A percentile compares a stretch with the other conserved stretches of the same genome.
Conservation (phyloP, 2,888 invertebrate species). For the Chironomus tentans region DNA sequence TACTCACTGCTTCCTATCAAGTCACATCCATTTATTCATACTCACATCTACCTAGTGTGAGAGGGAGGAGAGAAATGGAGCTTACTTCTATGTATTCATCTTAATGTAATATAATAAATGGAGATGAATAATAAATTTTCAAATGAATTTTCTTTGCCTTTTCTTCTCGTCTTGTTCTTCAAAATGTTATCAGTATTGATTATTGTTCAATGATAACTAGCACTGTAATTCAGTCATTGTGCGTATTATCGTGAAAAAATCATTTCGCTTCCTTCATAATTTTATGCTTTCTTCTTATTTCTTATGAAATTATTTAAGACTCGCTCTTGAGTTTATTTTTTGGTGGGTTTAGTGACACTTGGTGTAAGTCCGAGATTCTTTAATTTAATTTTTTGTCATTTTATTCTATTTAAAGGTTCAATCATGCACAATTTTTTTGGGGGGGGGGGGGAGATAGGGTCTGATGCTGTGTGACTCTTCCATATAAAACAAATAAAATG, state of each 20-base stretch:
- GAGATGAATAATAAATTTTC: conserved; percentile 24
- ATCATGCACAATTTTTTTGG: too few species aligned
- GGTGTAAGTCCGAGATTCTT: too few species aligned
- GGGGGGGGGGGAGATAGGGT: too few species aligned
- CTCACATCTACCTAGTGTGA: background rate
- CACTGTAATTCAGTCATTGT: background rate
- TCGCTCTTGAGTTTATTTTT: too few species aligned
- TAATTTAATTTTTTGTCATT: too few species aligned
- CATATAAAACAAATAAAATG: too few species aligned
- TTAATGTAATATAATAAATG: conserved; percentile 10
- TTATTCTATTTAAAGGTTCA: too few species aligned
- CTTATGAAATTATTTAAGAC: background rate
- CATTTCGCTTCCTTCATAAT: too few species aligned
- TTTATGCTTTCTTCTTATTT: too few species aligned
- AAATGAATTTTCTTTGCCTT: conserved; percentile 7
- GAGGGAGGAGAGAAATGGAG: background rate
- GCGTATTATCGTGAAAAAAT: too few species aligned
- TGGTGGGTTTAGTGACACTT: too few species aligned
- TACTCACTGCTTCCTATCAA: background rate
- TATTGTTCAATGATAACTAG: background rate
- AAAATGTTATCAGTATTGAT: background rate
- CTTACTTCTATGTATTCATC: background rate
- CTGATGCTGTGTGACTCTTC: too few species aligned
- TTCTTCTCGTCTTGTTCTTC: background rate
- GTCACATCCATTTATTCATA: background rate